Conservation (phyloP, 2,797 vertebrate species). For the Protonibea diacanthus region DNA sequence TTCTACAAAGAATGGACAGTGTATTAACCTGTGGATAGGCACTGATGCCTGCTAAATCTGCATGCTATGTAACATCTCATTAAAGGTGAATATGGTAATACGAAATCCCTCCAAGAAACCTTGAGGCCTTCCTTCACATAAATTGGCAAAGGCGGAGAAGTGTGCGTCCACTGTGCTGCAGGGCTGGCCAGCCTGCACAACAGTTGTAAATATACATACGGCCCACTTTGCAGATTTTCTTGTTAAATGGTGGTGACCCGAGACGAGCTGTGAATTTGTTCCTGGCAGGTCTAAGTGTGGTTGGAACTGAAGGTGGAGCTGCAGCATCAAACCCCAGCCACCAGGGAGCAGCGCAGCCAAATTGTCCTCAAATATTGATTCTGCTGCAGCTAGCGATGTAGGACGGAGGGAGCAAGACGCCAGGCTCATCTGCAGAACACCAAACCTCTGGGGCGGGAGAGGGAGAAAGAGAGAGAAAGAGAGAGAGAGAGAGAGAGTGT, state of each 20-base stretch:
- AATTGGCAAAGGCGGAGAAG: conserved; percentile 52
- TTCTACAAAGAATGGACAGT: conserved; percentile 8
- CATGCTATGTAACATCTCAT: conserved; percentile 60
- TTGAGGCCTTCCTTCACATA: conserved; percentile 59
- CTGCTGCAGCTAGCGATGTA: conserved; percentile 72
- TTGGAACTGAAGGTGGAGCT: conserved; percentile 53
- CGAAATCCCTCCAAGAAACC: conserved; percentile 64
- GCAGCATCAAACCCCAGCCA: conserved; percentile 69
- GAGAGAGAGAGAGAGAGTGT: background rate
- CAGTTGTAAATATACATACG: conserved; percentile 45
- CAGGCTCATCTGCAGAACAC: conserved; percentile 73
- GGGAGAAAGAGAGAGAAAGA: background rate
- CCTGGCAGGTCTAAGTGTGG: conserved; percentile 35
- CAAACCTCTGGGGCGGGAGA: conserved; percentile 44
- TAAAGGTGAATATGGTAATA: conserved; percentile 68
- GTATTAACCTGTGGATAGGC: conserved; percentile 18
- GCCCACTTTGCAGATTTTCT: conserved; percentile 47
- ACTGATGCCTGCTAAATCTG: conserved; percentile 46
- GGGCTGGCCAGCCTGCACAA: conserved; percentile 28
- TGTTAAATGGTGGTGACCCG: conserved; percentile 61
- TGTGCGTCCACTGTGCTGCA: conserved; percentile 41
- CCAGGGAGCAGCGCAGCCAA: conserved; percentile 73
- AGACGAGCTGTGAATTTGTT: conserved; percentile 54
- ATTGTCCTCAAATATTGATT: conserved; percentile 85
- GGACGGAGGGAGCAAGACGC: conserved; percentile 60